Conservation (phyloP, 2,797 vertebrate species). For the Otolemur crassicaudatus region DNA sequence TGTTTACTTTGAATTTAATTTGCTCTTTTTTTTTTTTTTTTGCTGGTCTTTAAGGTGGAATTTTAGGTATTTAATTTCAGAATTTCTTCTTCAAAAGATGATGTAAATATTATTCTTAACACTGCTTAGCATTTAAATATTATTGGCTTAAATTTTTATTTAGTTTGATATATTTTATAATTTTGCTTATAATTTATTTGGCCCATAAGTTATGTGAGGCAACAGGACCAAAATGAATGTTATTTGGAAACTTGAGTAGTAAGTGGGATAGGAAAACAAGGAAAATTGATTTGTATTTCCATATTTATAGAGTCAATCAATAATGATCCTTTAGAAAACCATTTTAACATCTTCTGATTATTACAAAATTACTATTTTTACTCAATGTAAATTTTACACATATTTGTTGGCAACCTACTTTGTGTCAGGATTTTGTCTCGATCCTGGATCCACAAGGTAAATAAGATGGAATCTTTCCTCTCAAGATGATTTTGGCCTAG, state of each 20-base stretch:
- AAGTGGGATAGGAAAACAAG: not conserved
- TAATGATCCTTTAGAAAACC: not conserved
- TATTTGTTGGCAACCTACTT: not conserved
- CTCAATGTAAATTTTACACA: not conserved
- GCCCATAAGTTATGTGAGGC: not conserved
- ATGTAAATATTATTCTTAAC: not conserved
- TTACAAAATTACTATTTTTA: not conserved
- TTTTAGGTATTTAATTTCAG: conserved; percentile 1
- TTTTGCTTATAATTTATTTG: conserved; percentile 6
- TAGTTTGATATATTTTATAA: not conserved
- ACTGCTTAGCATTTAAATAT: not conserved
- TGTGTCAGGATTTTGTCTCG: not conserved
- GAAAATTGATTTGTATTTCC: not conserved
- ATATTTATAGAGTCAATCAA: not conserved
- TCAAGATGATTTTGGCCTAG: not conserved
- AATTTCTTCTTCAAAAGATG: not conserved
- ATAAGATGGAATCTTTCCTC: not conserved
- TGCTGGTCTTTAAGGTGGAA: not conserved
- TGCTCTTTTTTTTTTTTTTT: not conserved
- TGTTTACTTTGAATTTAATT: not conserved
- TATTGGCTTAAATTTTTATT: not conserved
- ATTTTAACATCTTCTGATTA: not conserved
- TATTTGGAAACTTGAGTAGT: not conserved
- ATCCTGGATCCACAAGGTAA: not conserved
- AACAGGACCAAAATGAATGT: not conserved